Percentiles rank a stretch among this genome's conserved stretches.
Conservation (phyloP, 2,797 vertebrate genomes). For the Pantherophis vulpinus region DNA sequence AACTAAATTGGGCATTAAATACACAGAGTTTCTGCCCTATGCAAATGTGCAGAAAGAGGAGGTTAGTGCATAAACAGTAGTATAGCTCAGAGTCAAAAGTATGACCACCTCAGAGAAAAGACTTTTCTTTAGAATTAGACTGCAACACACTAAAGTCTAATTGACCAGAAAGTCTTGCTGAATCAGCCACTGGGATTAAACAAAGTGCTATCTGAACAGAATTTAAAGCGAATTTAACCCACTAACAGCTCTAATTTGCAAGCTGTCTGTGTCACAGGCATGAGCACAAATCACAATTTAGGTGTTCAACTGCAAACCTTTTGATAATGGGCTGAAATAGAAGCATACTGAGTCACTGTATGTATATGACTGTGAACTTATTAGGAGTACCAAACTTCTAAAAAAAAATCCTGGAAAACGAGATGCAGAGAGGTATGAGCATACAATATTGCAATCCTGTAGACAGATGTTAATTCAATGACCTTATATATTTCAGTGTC, state of each 20-base stretch:
- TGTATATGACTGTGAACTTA: not conserved
- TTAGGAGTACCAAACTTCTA: not conserved
- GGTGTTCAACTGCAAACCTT: not conserved
- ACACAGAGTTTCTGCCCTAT: not conserved
- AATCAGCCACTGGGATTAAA: not conserved
- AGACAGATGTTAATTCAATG: not conserved
- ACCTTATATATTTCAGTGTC: not conserved
- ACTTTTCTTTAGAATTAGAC: not conserved
- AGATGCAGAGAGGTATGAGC: not conserved
- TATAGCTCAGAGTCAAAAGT: not conserved
- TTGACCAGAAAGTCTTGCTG: not conserved
- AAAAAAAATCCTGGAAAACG: not conserved
- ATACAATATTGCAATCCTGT: not conserved
- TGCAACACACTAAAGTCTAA: constrained; percentile 6
- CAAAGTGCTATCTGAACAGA: not conserved
- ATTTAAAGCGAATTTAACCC: not conserved
- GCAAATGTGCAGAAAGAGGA: not conserved
- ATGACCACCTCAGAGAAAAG: not conserved
- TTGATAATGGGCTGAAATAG: not conserved
- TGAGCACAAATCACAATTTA: not conserved
- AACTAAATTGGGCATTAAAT: constrained; percentile 39
- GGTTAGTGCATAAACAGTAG: not conserved
- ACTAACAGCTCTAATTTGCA: constrained; percentile 8
- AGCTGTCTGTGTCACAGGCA: not conserved
- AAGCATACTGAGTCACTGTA: not conserved